Percentiles rank a stretch among this genome's conserved stretches.
Conservation (phyloP, 2,113 vertebrate species). For the Sinocyclocheilus maitianheensis region DNA sequence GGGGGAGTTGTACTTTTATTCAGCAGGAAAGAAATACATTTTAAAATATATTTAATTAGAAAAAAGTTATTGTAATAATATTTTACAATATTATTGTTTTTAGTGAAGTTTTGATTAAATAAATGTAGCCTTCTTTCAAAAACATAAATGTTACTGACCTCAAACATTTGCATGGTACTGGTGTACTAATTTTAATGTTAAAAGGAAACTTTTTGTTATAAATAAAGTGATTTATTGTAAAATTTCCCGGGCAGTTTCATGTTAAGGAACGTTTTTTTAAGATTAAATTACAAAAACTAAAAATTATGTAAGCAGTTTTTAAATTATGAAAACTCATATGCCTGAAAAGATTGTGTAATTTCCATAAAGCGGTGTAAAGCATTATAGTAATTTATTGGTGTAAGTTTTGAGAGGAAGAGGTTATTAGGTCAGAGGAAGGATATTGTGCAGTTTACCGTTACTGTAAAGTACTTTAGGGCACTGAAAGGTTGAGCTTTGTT, state of each 20-base stretch:
- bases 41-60: background rate
- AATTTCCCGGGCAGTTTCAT: background rate
- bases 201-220: background rate
- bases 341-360: background rate
- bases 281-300: background rate
- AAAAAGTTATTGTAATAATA: too few species aligned
- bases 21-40: background rate
- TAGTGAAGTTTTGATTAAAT: too few species aligned
- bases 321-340: background rate
- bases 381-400: slow-evolving; percentile 18
- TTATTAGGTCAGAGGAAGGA: slow-evolving; percentile 46
- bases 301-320: background rate
- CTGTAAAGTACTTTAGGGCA: slow-evolving; percentile 31
- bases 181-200: background rate
- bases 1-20: background rate
- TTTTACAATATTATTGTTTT: too few species aligned
- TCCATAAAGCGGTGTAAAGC: background rate
- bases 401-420: slow-evolving; percentile 56
- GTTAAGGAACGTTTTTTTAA: background rate
- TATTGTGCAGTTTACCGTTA: slow-evolving; percentile 50
- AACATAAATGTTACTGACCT: too few species aligned
- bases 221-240: background rate
- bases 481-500: background rate
- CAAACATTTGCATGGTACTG: background rate
- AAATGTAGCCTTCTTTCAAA: too few species aligned